Evolutionary conservation across 2,888 invertebrate species (phyloP), one percentile per base, ranked within the genome.

Genomic region (Charanyca ferruginea): DNA sequence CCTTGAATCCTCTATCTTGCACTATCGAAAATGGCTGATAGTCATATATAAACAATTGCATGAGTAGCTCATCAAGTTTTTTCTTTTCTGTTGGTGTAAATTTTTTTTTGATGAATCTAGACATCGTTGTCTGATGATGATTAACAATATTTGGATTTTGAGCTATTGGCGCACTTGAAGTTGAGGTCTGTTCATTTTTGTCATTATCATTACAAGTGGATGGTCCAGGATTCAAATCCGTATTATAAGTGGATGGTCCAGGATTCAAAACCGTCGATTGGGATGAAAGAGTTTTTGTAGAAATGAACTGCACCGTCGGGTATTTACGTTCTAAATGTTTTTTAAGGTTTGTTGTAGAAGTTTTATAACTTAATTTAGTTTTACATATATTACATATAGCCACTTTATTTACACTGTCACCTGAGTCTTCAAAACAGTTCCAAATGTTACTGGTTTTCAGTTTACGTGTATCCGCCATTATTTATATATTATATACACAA

Each of bases 241-340:
- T n/a, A 53, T 41, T 53, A 38, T 41, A n/a, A n/a, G n/a, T n/a
- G n/a, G n/a, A n/a, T n/a, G n/a, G n/a, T n/a, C n/a, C n/a, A n/a
- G n/a, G n/a, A n/a, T n/a, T n/a, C n/a, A n/a, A n/a, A n/a, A 45
- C 20, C 35, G 38, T 47, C 45, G 58, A 48, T 58, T 35, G 45
- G 45, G 58, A 35, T 45, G 35, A 38, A 45, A 58, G 58, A 45
- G 47, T 48, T 53, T 53, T 53, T 38, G 41, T 53, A n/a, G 53
- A 53, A 53, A 53, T 53, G 53, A 64, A 57, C 49, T 57, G 57
- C 48, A 64, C 64, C n/a, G 64, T 58, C 28, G 64, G 57, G 11
- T 64, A 58, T 49, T 64, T 58, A 41, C 64, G 64, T 28, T 57
- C 49, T 49, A 64, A 48, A 48, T 64, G 64, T 64, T 64, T 64